Evolutionary conservation across 2,888 invertebrate genomes (phyloP).

Genomic region (Agrochola lota): DNA sequence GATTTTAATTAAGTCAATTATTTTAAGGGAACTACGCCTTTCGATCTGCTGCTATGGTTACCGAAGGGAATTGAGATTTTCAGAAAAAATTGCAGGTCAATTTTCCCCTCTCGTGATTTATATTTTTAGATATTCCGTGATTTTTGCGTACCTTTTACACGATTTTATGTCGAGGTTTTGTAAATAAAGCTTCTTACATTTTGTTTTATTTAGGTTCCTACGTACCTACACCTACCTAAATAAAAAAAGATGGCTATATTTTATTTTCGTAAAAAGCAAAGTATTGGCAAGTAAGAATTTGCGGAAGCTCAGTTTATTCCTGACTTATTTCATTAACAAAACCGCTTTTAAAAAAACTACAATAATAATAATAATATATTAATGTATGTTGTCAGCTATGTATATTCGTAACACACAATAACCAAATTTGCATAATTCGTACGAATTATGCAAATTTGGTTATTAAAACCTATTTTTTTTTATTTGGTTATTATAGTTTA

Average conservation of each 20-base stretch:
- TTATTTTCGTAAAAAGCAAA: background rate
- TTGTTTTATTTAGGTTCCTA: too few species aligned
- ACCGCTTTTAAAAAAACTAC: too few species aligned
- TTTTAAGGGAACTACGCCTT: conserved; percentile 1
- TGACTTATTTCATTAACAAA: background rate
- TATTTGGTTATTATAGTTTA: too few species aligned
- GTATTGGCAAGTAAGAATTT: background rate
- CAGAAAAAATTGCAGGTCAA: background rate
- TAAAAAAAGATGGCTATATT: background rate
- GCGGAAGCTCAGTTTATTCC: background rate
- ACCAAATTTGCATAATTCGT: too few species aligned
- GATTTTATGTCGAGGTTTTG: background rate
- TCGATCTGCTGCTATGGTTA: conserved; percentile 17
- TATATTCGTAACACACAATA: too few species aligned
- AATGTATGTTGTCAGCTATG: too few species aligned
- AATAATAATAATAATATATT: too few species aligned
- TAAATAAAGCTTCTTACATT: background rate
- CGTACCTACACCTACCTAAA: too few species aligned
- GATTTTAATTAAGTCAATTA: conserved; percentile 49
- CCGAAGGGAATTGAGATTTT: background rate
- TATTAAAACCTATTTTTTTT: too few species aligned
- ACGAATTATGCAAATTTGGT: too few species aligned
- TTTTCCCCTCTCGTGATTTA: background rate
- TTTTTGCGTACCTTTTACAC: background rate
- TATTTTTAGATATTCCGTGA: background rate